phyloP scores from a whole-genome alignment of 2,113 vertebrate species.

The Pseudopipra pipra region DNA sequence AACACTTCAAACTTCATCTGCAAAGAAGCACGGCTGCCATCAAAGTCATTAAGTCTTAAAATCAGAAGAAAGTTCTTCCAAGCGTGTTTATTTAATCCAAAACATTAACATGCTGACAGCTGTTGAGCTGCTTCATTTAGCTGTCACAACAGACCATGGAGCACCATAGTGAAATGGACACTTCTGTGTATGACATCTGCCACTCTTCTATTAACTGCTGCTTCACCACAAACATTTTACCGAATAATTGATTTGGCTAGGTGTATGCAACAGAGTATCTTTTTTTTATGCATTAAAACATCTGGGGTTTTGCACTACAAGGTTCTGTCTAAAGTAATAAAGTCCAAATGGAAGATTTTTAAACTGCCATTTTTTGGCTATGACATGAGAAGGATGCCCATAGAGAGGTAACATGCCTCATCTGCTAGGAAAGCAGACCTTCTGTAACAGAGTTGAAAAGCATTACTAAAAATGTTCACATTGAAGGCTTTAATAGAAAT shows the following conservation, averaged over 20 bases:
- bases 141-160: slow-evolving; percentile 25
- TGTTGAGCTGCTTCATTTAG: slow-evolving; percentile 38
- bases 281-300: slow-evolving; percentile 54
- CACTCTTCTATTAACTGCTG: not conserved
- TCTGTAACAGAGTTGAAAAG: slow-evolving; percentile 1
- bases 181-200: slow-evolving; percentile 55
- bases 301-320: slow-evolving; percentile 49
- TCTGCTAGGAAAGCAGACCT: not conserved
- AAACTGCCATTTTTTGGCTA: slow-evolving; percentile 23
- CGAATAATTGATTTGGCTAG: slow-evolving; percentile 58
- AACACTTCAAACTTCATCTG: not conserved
- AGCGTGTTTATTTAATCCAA: slow-evolving; percentile 23
- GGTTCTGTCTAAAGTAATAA: not conserved
- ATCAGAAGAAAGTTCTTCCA: slow-evolving; percentile 46
- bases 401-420: slow-evolving; percentile 14
- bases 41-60: slow-evolving; percentile 2
- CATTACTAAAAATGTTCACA: slow-evolving; percentile 20
- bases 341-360: slow-evolving; percentile 33
- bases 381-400: not conserved
- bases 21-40: not conserved
- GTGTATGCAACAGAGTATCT: slow-evolving; percentile 2
- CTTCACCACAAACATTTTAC: slow-evolving; percentile 33
- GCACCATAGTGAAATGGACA: slow-evolving; percentile 15
- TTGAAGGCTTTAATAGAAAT: slow-evolving; percentile 1
- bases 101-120: slow-evolving; percentile 1